phyloP scores from a whole-genome alignment of 2,113 vertebrate genomes.

The Numenius arquata region DNA sequence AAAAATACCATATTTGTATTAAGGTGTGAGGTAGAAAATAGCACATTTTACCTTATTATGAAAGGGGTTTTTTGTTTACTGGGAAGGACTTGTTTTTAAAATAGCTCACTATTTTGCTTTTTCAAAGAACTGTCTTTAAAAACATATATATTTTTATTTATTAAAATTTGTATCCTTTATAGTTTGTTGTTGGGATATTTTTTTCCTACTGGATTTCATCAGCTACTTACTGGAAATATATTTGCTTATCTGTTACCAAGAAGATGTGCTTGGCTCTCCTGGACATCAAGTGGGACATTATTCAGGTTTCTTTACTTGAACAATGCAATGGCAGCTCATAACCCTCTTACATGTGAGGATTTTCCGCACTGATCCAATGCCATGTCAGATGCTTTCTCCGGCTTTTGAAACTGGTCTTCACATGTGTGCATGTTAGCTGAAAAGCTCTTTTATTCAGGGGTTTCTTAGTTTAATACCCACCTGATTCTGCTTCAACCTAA shows the following conservation, averaged over 20 bases:
- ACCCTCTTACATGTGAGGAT: slow-evolving; percentile 27
- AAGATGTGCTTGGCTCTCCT: slow-evolving; percentile 7
- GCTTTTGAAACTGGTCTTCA: slow-evolving; percentile 10
- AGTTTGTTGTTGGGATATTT: background rate
- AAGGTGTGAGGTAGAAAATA: background rate
- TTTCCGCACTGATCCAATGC: slow-evolving; percentile 30
- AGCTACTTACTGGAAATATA: background rate
- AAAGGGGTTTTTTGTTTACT: background rate
- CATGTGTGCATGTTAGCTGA: background rate
- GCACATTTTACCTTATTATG: background rate
- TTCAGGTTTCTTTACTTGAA: slow-evolving; percentile 36
- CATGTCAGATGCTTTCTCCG: background rate
- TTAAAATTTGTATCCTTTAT: background rate
- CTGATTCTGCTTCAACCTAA: background rate
- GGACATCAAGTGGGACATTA: slow-evolving; percentile 26
- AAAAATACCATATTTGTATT: background rate
- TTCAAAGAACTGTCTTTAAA: background rate
- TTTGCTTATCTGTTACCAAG: background rate
- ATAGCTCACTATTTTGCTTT: background rate
- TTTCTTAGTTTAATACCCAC: background rate
- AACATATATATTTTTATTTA: background rate
- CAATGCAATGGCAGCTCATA: slow-evolving; percentile 41
- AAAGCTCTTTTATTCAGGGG: background rate
- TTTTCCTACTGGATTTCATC: background rate
- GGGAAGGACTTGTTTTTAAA: background rate